These are phyloP conservation scores for Sclerodermus sp. DNA, from an alignment of 2,888 invertebrate genomes.

Conservation along the genomic window DNA sequence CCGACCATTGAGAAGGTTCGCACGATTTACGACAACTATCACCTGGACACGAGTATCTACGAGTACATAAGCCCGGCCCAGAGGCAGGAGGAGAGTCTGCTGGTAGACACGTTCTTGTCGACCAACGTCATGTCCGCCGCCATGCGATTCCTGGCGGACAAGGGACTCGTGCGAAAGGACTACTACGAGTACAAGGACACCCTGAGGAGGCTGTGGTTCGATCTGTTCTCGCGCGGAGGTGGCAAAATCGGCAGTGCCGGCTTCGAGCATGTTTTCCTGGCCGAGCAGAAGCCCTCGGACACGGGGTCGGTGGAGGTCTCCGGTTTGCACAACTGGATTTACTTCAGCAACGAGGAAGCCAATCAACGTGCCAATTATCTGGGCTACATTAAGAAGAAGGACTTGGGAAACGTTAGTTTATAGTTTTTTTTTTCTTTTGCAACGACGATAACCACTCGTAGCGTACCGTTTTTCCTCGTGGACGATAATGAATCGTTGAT, in stretches of 20 bases:
- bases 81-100: slow-evolving; percentile 48
- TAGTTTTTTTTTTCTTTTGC: background rate
- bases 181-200: slow-evolving; percentile 69
- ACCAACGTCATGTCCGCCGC: slow-evolving; percentile 61
- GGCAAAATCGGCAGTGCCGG: slow-evolving; percentile 84
- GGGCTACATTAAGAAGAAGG: slow-evolving; percentile 74
- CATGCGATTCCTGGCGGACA: slow-evolving; percentile 59
- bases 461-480: background rate
- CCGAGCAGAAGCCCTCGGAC: slow-evolving; percentile 75
- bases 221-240: slow-evolving; percentile 75
- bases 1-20: slow-evolving; percentile 74
- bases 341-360: slow-evolving; percentile 76
- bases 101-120: slow-evolving; percentile 57
- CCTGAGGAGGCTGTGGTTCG: slow-evolving; percentile 78
- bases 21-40: slow-evolving; percentile 81
- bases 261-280: slow-evolving; percentile 90
- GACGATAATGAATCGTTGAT: background rate
- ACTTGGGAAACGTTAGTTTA: slow-evolving; percentile 70
- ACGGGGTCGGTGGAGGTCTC: slow-evolving; percentile 73
- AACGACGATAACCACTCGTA: background rate
- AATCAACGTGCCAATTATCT: slow-evolving; percentile 74
- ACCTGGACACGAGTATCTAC: slow-evolving; percentile 70
- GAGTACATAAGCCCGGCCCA: slow-evolving; percentile 73
- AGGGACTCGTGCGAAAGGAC: slow-evolving; percentile 51
- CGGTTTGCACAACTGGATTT: slow-evolving; percentile 91